Percentiles rank a stretch among this genome's conserved stretches.
phyloP scores from a whole-genome alignment of 2,888 invertebrate genomes.

The Crocallis elinguaria region DNA sequence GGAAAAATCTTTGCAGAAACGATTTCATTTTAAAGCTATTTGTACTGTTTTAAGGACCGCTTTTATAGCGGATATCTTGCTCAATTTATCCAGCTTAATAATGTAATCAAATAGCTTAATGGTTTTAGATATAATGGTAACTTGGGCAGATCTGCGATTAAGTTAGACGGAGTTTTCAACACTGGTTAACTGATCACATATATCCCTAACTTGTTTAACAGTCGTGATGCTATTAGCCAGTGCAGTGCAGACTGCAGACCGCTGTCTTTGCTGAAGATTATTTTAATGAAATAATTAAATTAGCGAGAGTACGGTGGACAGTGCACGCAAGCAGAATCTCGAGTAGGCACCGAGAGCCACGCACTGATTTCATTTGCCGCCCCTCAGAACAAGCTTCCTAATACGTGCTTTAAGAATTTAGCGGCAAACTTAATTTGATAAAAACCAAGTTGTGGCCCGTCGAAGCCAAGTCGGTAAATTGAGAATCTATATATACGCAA shows the following conservation, averaged over 20 bases:
- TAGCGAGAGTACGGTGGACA: conserved; percentile 65
- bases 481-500: conserved; percentile 51
- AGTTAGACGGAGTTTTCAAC: conserved; percentile 33
- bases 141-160: conserved; percentile 14
- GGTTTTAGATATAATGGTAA: conserved; percentile 32
- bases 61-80: conserved; percentile 57
- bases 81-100: conserved; percentile 48
- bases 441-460: conserved; percentile 31
- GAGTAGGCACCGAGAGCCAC: conserved; percentile 50
- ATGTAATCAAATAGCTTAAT: conserved; percentile 42
- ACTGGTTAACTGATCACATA: conserved; percentile 42
- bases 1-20: conserved; percentile 80
- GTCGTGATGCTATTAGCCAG: conserved; percentile 56
- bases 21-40: conserved; percentile 82
- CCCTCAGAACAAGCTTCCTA: conserved; percentile 42
- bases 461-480: conserved; percentile 48
- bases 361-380: conserved; percentile 64
- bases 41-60: conserved; percentile 70
- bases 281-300: conserved; percentile 78
- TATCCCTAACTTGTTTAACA: conserved; percentile 50
- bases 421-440: conserved; percentile 18
- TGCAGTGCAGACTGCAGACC: conserved; percentile 58
- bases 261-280: conserved; percentile 67
- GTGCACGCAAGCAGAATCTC: conserved; percentile 67
- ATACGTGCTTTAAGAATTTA: conserved; percentile 37